These are phyloP conservation scores for Lithobates sylvaticus DNA, from an alignment of 2,797 vertebrate genomes.

Conservation along the genomic window DNA sequence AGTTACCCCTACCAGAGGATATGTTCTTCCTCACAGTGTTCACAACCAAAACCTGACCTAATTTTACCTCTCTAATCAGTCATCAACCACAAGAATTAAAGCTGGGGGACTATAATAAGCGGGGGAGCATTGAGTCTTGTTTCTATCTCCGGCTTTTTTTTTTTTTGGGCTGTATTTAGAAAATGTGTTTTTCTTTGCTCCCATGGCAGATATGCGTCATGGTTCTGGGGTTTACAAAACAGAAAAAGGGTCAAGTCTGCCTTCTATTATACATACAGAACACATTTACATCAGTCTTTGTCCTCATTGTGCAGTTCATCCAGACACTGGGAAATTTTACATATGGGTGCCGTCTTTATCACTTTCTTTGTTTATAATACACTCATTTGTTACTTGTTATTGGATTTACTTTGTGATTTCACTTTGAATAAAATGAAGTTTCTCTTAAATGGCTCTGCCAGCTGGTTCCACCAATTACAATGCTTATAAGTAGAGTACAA, in stretches of 20 bases:
- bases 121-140: constrained; percentile 6
- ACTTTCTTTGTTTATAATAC: background rate
- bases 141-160: constrained; percentile 33
- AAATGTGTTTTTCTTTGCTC: constrained; percentile 53
- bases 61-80: constrained; percentile 47
- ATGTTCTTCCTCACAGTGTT: constrained; percentile 7
- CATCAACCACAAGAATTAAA: constrained; percentile 56
- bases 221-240: constrained; percentile 50
- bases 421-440: background rate
- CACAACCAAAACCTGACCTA: constrained; percentile 41
- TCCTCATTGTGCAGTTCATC: constrained; percentile 43
- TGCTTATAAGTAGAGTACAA: background rate
- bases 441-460: background rate
- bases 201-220: constrained; percentile 45
- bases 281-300: constrained; percentile 38
- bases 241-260: constrained; percentile 50
- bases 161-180: constrained; percentile 38
- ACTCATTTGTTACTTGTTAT: background rate
- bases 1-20: background rate
- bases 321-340: background rate
- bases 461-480: background rate
- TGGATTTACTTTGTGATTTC: background rate
- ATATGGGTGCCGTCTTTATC: background rate
- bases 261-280: constrained; percentile 55
- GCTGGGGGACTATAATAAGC: constrained; percentile 26